phyloP scores from a whole-genome alignment of 2,888 invertebrate genomes.

The Trisateles emortualis region DNA sequence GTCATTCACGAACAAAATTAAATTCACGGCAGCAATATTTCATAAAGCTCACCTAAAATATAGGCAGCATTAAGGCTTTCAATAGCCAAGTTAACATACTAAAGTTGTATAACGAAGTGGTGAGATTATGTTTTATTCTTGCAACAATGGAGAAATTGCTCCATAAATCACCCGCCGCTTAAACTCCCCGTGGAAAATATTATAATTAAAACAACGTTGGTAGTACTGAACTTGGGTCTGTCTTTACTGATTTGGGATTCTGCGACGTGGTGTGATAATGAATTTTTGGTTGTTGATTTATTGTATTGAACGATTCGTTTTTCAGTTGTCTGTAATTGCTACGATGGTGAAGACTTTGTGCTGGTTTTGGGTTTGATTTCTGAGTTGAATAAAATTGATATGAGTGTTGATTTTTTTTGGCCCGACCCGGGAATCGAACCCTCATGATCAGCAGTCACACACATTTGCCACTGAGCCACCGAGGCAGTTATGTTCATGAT shows the following conservation, averaged over 20 bases:
- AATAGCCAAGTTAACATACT: constrained; percentile 49
- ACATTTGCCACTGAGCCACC: too few relatives aligned
- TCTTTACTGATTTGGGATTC: constrained; percentile 18
- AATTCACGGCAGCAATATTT: constrained; percentile 53
- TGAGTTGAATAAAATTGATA: too few relatives aligned
- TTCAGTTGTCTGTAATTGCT: too few relatives aligned
- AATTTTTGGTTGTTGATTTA: constrained; percentile 17
- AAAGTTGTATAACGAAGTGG: constrained; percentile 53
- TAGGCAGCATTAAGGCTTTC: constrained; percentile 36
- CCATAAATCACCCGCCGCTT: constrained; percentile 50
- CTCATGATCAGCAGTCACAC: too few relatives aligned
- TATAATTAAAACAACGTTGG: constrained; percentile 45
- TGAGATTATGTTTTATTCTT: constrained; percentile 55
- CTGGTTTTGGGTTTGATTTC: too few relatives aligned
- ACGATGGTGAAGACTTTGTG: too few relatives aligned
- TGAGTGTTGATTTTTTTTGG: too few relatives aligned
- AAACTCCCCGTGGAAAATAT: constrained; percentile 43
- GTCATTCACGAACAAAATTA: constrained; percentile 22
- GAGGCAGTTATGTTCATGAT: too few relatives aligned
- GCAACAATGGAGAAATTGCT: constrained; percentile 56
- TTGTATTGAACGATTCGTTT: not conserved
- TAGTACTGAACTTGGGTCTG: constrained; percentile 21
- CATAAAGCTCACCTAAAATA: constrained; percentile 48
- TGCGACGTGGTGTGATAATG: constrained; percentile 23
- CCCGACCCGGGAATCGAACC: too few relatives aligned